phyloP scores from a whole-genome alignment of 2,888 invertebrate species.

The Galerucella calmariensis region DNA sequence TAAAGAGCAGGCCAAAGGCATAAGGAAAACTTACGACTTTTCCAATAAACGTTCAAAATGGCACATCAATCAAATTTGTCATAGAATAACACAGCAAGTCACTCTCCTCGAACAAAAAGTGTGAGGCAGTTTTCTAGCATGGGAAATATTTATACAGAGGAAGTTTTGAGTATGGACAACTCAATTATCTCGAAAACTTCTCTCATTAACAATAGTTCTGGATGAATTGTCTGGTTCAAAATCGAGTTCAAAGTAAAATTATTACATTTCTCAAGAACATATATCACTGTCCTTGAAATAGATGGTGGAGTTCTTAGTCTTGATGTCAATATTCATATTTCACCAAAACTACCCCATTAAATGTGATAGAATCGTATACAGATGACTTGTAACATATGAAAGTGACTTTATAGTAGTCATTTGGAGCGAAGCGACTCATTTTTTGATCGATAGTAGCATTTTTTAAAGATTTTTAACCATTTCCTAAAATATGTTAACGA shows the following conservation, averaged over 20 bases:
- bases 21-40: conserved; percentile 27
- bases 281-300: not conserved
- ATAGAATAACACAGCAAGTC: conserved; percentile 17
- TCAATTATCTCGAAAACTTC: too few species aligned
- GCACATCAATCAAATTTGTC: conserved; percentile 34
- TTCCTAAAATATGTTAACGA: conserved; percentile 3
- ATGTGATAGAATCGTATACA: conserved; percentile 57
- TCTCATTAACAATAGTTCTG: too few species aligned
- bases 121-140: not conserved
- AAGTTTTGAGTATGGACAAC: too few species aligned
- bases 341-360: conserved; percentile 63
- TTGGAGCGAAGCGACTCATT: conserved; percentile 49
- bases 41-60: conserved; percentile 34
- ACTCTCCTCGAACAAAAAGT: not conserved
- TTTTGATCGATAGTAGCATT: conserved; percentile 48
- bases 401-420: conserved; percentile 57
- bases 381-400: conserved; percentile 61
- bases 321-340: conserved; percentile 64
- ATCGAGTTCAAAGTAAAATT: too few species aligned
- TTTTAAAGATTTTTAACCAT: conserved; percentile 42
- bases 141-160: not conserved
- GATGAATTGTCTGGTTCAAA: too few species aligned
- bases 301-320: not conserved
- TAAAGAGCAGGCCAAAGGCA: conserved; percentile 8
- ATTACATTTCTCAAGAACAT: not conserved